These are phyloP conservation scores for Zingel zingel DNA, from an alignment of 2,113 vertebrate species.

Conservation along the genomic window DNA sequence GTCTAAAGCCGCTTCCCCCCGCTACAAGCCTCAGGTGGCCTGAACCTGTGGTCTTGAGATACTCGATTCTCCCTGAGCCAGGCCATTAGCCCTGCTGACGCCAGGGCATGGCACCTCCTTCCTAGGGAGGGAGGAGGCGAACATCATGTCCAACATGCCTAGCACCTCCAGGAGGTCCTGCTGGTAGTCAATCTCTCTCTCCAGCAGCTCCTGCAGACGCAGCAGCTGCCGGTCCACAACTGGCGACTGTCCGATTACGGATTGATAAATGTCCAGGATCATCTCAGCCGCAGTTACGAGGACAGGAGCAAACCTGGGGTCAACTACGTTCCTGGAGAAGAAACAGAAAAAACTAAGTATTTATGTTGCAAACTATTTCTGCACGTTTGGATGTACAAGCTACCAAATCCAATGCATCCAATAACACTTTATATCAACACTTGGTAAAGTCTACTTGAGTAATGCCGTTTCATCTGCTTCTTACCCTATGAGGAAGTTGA, in stretches of 20 bases:
- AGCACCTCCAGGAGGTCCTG: constrained; percentile 93
- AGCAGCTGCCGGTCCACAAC: constrained; percentile 92
- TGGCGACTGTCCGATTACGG: constrained; percentile 89
- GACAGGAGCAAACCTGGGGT: constrained; percentile 90
- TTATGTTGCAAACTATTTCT: not conserved
- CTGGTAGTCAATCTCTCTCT: constrained; percentile 93
- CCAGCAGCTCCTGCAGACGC: constrained; percentile 89
- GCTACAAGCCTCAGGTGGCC: constrained; percentile 59
- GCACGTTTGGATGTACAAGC: not conserved
- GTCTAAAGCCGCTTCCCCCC: constrained; percentile 6
- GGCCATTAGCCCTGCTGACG: constrained; percentile 61
- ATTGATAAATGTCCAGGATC: constrained; percentile 91
- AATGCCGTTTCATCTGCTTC: not conserved
- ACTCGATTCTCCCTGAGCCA: constrained; percentile 47
- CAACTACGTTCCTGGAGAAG: constrained; percentile 87
- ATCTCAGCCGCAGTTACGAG: constrained; percentile 90
- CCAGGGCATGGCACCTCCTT: constrained; percentile 66
- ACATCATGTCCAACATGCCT: constrained; percentile 97
- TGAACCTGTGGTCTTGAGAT: constrained; percentile 60
- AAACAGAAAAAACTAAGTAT: not conserved
- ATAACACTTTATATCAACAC: not conserved
- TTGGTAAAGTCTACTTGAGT: not conserved
- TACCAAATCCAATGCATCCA: not conserved
- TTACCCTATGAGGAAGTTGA: constrained; percentile 94
- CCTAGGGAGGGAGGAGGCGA: constrained; percentile 90